Evolutionary conservation across 2,888 invertebrate genomes (phyloP).

Genomic region (Deroplatys truncata): DNA sequence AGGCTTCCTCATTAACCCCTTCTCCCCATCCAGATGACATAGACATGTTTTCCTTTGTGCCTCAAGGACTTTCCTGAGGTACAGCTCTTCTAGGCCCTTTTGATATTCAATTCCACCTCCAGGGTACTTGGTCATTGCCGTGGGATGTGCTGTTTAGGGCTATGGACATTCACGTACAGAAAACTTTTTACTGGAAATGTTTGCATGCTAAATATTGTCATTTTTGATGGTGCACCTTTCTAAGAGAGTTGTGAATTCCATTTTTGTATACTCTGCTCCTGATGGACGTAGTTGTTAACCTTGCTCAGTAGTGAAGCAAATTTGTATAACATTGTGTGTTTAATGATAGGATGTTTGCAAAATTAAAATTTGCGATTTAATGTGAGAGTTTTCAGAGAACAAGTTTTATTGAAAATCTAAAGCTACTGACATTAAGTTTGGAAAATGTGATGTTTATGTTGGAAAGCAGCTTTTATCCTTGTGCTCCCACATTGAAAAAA

Average conservation of each 20-base stretch:
- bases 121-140: background rate
- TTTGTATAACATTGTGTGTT: background rate
- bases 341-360: background rate
- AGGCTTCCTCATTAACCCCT: conserved; percentile 29
- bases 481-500: background rate
- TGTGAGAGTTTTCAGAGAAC: background rate
- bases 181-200: background rate
- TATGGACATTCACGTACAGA: background rate
- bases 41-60: conserved; percentile 47
- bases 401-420: background rate
- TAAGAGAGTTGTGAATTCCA: background rate
- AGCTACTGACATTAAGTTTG: background rate
- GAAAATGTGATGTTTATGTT: background rate
- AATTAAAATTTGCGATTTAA: background rate
- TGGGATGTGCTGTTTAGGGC: background rate
- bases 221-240: background rate
- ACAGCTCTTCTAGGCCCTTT: conserved; percentile 27
- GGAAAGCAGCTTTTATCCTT: background rate
- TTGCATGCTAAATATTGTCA: background rate
- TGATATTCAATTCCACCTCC: background rate
- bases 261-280: background rate
- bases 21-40: conserved; percentile 45
- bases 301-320: background rate
- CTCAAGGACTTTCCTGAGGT: conserved; percentile 47
- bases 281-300: background rate